Percentiles rank a stretch among this genome's conserved stretches.
Conservation (phyloP, 2,888 invertebrate genomes). For the Phanerotoma sp. region DNA sequence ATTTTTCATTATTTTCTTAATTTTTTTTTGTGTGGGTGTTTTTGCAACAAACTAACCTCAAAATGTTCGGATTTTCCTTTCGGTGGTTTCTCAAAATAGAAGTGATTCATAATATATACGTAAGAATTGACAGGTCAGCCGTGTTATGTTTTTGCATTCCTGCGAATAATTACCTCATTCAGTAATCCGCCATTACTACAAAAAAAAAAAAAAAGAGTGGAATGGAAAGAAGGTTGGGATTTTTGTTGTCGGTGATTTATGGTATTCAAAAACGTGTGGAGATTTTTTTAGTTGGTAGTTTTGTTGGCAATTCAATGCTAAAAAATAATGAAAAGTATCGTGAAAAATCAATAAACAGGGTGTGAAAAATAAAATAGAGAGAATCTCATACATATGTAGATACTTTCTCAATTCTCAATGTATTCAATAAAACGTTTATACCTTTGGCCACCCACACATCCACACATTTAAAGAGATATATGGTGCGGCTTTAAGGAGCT, state of each 20-base stretch:
- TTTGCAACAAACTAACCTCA: conserved; percentile 48
- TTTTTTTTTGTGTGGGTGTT: not conserved
- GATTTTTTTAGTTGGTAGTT: no score
- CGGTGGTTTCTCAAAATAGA: conserved; percentile 48
- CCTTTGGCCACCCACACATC: conserved; percentile 8
- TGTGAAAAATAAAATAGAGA: not conserved
- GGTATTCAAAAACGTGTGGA: no score
- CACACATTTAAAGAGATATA: not conserved
- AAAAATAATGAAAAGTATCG: no score
- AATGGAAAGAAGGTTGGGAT: no score
- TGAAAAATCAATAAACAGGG: not conserved
- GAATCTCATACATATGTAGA: not conserved
- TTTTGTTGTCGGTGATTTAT: no score
- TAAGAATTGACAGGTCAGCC: conserved; percentile 32
- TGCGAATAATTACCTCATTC: not conserved
- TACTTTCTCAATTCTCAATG: not conserved
- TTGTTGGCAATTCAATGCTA: not conserved
- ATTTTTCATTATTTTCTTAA: not conserved
- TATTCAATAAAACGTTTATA: not conserved
- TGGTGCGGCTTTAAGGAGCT: conserved; percentile 7
- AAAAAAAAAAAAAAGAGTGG: not conserved
- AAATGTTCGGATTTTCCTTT: conserved; percentile 30
- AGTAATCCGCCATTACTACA: not conserved
- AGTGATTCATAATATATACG: conserved; percentile 49
- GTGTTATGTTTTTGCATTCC: conserved; percentile 14